A percentile compares a stretch with the other conserved stretches of the same genome.
These are phyloP conservation scores for Hemiprocne comata DNA, from an alignment of 2,113 vertebrate genomes.

Conservation along the genomic window DNA sequence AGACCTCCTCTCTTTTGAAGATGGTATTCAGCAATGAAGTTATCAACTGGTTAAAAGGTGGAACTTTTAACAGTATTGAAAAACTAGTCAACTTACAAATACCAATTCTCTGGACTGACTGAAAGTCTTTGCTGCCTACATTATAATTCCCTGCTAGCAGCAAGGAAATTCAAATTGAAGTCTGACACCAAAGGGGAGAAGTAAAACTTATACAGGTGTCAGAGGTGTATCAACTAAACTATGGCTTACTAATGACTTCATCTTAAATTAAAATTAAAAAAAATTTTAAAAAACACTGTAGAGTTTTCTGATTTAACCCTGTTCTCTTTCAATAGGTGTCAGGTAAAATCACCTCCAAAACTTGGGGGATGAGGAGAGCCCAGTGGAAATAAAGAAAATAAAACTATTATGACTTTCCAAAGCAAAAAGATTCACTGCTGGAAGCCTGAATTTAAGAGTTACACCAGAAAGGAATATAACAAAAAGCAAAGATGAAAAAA, in stretches of 20 bases:
- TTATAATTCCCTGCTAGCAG: background rate
- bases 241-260: background rate
- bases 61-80: background rate
- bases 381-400: background rate
- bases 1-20: background rate
- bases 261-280: background rate
- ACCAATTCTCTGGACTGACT: background rate
- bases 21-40: background rate
- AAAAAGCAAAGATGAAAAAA: background rate
- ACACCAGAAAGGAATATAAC: background rate
- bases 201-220: background rate
- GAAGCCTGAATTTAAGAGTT: background rate
- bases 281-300: background rate
- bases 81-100: background rate
- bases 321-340: background rate
- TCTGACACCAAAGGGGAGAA: background rate
- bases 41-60: background rate
- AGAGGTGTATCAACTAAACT: background rate
- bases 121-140: background rate
- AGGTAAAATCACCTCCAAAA: background rate
- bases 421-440: background rate
- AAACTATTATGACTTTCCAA: background rate
- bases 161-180: background rate
- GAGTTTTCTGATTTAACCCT: background rate
- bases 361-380: accelerated